Conservation (phyloP, 2,797 vertebrate genomes). For the Xiphorhynchus erythropygius region DNA sequence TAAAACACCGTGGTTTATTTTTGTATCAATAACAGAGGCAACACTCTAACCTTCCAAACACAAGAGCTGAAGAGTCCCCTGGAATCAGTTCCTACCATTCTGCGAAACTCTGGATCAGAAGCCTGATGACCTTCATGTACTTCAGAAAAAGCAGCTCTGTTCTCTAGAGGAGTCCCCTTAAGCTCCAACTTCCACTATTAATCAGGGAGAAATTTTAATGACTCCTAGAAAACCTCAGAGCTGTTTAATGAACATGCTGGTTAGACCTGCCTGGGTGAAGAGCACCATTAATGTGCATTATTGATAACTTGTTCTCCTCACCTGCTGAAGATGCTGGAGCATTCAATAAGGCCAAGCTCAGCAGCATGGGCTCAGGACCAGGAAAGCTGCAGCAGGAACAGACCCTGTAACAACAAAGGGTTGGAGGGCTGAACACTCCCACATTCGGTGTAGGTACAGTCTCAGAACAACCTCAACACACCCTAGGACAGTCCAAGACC, state of each 20-base stretch:
- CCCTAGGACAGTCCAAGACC: not conserved
- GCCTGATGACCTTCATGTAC: not conserved
- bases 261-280: not conserved
- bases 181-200: not conserved
- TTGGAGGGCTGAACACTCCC: rapidly evolving
- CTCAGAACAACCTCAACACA: not conserved
- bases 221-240: not conserved
- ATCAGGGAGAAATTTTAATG: not conserved
- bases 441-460: rapidly evolving
- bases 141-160: not conserved
- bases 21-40: not conserved
- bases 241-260: not conserved
- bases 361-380: not conserved
- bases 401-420: rapidly evolving
- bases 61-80: not conserved
- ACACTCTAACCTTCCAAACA: not conserved
- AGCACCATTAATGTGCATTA: not conserved
- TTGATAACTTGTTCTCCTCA: not conserved
- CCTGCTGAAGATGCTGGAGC: not conserved
- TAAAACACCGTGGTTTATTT: not conserved
- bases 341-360: not conserved
- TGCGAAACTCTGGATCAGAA: not conserved
- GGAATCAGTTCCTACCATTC: not conserved
- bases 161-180: not conserved
- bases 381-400: not conserved